These are phyloP conservation scores for Calosoma granatense DNA, from an alignment of 1,140 invertebrate species.

Conservation along the genomic window DNA sequence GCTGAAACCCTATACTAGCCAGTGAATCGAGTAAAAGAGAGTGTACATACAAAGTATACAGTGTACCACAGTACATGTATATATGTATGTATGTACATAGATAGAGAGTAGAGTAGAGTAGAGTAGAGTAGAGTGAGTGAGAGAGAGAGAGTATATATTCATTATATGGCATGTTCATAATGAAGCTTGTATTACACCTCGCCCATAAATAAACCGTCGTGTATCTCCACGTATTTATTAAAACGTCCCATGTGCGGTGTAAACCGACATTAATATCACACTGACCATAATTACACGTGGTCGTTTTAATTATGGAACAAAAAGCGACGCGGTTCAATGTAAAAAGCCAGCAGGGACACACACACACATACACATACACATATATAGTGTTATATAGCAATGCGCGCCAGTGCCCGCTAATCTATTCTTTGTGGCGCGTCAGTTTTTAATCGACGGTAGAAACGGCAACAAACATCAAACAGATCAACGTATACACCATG, in stretches of 20 bases:
- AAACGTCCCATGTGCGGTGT: slow-evolving; percentile 20
- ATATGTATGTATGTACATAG: neutral
- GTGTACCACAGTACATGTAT: too few species aligned
- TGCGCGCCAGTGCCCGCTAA: slow-evolving; percentile 10
- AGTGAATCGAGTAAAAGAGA: slow-evolving; percentile 6
- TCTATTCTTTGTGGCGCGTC: slow-evolving; percentile 16
- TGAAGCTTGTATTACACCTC: slow-evolving; percentile 19
- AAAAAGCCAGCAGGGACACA: neutral
- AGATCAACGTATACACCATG: slow-evolving; percentile 3
- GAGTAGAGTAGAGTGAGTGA: neutral
- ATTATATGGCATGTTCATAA: slow-evolving; percentile 11
- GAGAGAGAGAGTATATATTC: slow-evolving; percentile 12
- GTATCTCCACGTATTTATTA: slow-evolving; percentile 19
- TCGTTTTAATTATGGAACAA: slow-evolving; percentile 24
- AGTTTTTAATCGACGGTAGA: slow-evolving; percentile 23
- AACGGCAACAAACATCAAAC: slow-evolving; percentile 21
- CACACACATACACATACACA: slow-evolving; percentile 9
- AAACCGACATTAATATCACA: slow-evolving; percentile 13
- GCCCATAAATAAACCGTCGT: slow-evolving; percentile 17
- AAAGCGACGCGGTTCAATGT: slow-evolving; percentile 14
- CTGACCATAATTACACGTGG: slow-evolving; percentile 22
- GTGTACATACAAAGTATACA: too few species aligned
- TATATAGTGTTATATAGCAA: slow-evolving; percentile 8
- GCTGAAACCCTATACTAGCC: slow-evolving; percentile 1
- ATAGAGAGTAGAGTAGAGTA: too few species aligned